Percentiles rank a stretch among this genome's conserved stretches.
These are phyloP conservation scores for Brassicogethes aeneus DNA, from an alignment of 2,888 invertebrate species.

Conservation along the genomic window DNA sequence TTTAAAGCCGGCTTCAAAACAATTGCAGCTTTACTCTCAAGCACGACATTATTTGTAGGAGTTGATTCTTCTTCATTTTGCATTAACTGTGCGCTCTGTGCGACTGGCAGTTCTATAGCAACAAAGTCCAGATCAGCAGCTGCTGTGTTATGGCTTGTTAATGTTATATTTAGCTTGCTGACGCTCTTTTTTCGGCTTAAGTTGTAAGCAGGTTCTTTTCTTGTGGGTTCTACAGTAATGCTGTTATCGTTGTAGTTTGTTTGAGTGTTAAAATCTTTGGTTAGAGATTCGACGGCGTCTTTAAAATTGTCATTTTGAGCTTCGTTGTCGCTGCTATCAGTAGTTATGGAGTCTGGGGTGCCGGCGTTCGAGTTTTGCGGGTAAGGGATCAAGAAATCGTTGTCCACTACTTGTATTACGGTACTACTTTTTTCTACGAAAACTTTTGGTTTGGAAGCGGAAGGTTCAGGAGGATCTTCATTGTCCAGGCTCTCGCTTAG, in stretches of 20 bases:
- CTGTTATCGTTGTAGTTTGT: not conserved
- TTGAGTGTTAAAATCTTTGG: not conserved
- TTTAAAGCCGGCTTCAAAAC: slow-evolving; percentile 4
- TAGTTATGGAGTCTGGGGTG: slow-evolving; percentile 18
- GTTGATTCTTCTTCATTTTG: slow-evolving; percentile 3
- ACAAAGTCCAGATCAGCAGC: not conserved
- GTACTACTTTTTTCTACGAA: slow-evolving; percentile 39
- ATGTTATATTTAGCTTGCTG: slow-evolving; percentile 21
- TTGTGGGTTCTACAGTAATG: too few species aligned
- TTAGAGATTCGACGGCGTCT: slow-evolving; percentile 24
- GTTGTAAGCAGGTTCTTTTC: too few species aligned
- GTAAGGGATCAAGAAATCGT: slow-evolving; percentile 15
- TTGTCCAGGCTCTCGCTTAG: slow-evolving; percentile 19
- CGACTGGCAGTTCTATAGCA: slow-evolving; percentile 1
- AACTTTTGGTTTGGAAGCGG: slow-evolving; percentile 20
- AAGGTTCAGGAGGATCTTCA: slow-evolving; percentile 3
- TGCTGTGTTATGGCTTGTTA: slow-evolving; percentile 6
- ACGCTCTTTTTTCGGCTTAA: slow-evolving; percentile 20
- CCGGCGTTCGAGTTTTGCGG: slow-evolving; percentile 9
- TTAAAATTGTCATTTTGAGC: slow-evolving; percentile 22
- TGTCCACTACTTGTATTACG: slow-evolving; percentile 34
- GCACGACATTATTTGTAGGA: slow-evolving; percentile 7
- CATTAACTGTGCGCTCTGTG: not conserved
- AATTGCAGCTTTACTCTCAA: slow-evolving; percentile 21
- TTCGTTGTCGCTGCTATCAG: slow-evolving; percentile 24